Percentiles rank a stretch among this genome's conserved stretches.
phyloP scores from a whole-genome alignment of 2,113 vertebrate genomes.

The Cygnus buccinator region DNA sequence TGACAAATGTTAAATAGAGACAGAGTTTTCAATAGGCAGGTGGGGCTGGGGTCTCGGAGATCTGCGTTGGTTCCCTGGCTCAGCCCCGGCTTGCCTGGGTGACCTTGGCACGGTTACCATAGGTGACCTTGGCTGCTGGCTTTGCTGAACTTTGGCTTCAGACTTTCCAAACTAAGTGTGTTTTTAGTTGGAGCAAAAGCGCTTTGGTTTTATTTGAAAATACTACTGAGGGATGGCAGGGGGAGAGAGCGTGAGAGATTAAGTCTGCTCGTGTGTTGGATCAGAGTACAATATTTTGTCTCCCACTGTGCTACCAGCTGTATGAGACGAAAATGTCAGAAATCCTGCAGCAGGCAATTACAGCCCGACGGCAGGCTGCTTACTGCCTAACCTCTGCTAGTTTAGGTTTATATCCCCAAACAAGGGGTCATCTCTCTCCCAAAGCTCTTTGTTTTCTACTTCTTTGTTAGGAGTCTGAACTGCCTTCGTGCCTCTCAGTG shows the following conservation, averaged over 20 bases:
- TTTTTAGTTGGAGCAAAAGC: neutral
- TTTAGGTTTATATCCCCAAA: neutral
- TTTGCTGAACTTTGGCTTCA: neutral
- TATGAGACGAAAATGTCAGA: neutral
- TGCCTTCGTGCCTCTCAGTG: rapidly evolving
- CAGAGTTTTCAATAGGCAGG: neutral
- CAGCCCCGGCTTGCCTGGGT: neutral
- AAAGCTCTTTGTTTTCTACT: neutral
- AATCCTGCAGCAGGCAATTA: constrained; percentile 53
- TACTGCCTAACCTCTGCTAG: neutral
- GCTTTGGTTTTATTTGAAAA: neutral
- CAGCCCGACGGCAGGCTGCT: neutral
- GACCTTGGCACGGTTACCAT: neutral
- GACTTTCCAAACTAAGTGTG: neutral
- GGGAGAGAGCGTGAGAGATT: neutral
- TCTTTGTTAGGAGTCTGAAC: neutral
- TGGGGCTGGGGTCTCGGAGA: neutral
- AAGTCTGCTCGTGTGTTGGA: constrained; percentile 24
- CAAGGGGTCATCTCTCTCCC: neutral
- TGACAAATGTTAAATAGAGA: neutral
- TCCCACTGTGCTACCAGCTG: constrained; percentile 36
- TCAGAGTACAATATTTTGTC: constrained; percentile 37
- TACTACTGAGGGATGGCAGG: neutral
- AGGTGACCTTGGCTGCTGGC: neutral
- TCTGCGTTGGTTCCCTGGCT: neutral